phyloP scores from a whole-genome alignment of 2,888 invertebrate species.

The Teleogryllus oceanicus region DNA sequence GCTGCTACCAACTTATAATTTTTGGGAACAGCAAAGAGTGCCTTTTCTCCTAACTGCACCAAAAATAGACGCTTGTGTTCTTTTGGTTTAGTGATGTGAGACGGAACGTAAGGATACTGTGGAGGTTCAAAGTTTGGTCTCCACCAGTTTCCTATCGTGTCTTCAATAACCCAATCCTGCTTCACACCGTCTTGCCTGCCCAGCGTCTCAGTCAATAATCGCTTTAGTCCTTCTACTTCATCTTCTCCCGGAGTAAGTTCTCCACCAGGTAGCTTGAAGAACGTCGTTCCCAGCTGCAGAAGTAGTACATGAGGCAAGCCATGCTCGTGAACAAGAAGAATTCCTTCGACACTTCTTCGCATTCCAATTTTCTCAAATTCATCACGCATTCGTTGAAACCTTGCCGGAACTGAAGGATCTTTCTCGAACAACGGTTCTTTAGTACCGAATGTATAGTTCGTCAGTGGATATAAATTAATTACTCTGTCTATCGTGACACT shows the following conservation, averaged over 20 bases:
- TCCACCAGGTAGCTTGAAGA: slow-evolving; percentile 98
- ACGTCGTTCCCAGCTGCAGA: slow-evolving; percentile 95
- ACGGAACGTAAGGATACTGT: slow-evolving; percentile 98
- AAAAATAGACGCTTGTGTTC: slow-evolving; percentile 97
- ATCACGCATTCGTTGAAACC: slow-evolving; percentile 97
- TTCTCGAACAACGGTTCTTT: slow-evolving; percentile 98
- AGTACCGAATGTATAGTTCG: slow-evolving; percentile 99
- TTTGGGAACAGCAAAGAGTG: slow-evolving; percentile 97
- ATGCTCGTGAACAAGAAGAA: slow-evolving; percentile 93
- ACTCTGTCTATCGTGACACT: slow-evolving; percentile 75
- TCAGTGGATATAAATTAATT: slow-evolving; percentile 91
- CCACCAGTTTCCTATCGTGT: slow-evolving; percentile 98
- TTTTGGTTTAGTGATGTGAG: slow-evolving; percentile 99
- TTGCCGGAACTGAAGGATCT: slow-evolving; percentile 95
- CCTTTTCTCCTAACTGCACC: slow-evolving; percentile 94
- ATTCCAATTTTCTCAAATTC: slow-evolving; percentile 97
- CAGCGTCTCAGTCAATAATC: slow-evolving; percentile 89
- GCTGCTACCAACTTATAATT: slow-evolving; percentile 99
- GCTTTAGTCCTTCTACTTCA: slow-evolving; percentile 93
- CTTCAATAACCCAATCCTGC: slow-evolving; percentile 97
- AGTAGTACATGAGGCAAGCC: slow-evolving; percentile 95
- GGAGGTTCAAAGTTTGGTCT: slow-evolving; percentile 99
- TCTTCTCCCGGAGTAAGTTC: slow-evolving; percentile 95
- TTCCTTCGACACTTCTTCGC: slow-evolving; percentile 80
- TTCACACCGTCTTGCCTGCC: slow-evolving; percentile 95